Evolutionary conservation across 2,888 invertebrate species (phyloP).

Genomic region (Cataglyphis livida): DNA sequence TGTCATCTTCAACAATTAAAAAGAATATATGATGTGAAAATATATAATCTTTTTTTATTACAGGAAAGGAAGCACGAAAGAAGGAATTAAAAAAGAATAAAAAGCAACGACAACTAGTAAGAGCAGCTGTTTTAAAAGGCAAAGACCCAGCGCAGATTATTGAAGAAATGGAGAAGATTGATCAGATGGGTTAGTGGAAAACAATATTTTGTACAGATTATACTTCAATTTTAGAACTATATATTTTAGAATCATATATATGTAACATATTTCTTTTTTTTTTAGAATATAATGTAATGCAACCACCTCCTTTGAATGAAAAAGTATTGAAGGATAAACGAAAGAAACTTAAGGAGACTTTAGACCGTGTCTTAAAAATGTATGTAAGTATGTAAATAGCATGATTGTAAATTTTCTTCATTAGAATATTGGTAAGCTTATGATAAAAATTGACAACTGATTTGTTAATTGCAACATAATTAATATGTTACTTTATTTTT

Average conservation of each 20-base stretch:
- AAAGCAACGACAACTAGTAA: slow-evolving; percentile 97
- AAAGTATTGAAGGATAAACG: slow-evolving; percentile 98
- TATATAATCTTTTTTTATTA: slow-evolving; percentile 52
- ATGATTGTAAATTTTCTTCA: slow-evolving; percentile 52
- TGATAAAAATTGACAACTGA: slow-evolving; percentile 4
- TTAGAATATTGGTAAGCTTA: slow-evolving; percentile 65
- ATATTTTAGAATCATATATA: background rate
- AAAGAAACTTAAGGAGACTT: slow-evolving; percentile 97
- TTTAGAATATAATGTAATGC: slow-evolving; percentile 95
- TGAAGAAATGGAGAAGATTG: slow-evolving; percentile 98
- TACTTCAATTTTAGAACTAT: background rate
- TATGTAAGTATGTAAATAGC: slow-evolving; percentile 92
- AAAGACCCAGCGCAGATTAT: slow-evolving; percentile 98
- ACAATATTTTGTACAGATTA: background rate
- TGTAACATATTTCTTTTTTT: slow-evolving; percentile 29
- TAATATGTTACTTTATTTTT: slow-evolving; percentile 59
- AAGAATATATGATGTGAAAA: slow-evolving; percentile 41
- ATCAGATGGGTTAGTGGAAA: slow-evolving; percentile 95
- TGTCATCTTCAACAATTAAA: slow-evolving; percentile 51
- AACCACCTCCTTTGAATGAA: slow-evolving; percentile 97
- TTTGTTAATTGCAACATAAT: background rate
- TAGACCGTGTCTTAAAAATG: slow-evolving; percentile 96
- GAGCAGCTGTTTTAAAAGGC: slow-evolving; percentile 98
- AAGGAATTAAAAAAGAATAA: slow-evolving; percentile 99
- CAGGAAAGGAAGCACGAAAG: slow-evolving; percentile 98